phyloP scores from a whole-genome alignment of 1,140 invertebrate species.

The Drosophila repletoides region DNA sequence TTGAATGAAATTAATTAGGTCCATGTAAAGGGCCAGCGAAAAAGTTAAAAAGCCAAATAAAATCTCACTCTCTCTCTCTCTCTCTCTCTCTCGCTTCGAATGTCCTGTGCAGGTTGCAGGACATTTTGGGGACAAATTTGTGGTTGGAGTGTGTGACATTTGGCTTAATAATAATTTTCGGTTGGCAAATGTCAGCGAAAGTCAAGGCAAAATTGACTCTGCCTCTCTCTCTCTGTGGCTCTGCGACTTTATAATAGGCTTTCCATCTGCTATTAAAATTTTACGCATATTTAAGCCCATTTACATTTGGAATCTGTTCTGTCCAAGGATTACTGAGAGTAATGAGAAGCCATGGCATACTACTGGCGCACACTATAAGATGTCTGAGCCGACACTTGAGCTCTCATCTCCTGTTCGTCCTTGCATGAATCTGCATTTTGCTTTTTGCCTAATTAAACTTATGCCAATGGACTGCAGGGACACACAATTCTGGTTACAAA shows the following conservation, averaged over 20 bases:
- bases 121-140: too few relatives aligned
- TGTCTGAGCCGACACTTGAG: slow-evolving; percentile 9
- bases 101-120: neutral
- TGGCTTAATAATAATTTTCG: slow-evolving; percentile 49
- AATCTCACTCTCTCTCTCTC: neutral
- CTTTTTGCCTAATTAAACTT: slow-evolving; percentile 30
- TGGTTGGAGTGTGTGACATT: slow-evolving; percentile 48
- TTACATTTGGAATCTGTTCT: slow-evolving; percentile 35
- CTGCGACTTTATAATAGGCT: slow-evolving; percentile 51
- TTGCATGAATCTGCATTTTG: slow-evolving; percentile 8
- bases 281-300: slow-evolving; percentile 67
- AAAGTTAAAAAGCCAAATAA: slow-evolving; percentile 55
- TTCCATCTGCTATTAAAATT: slow-evolving; percentile 67
- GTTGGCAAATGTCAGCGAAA: slow-evolving; percentile 49
- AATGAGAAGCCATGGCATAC: neutral
- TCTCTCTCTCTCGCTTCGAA: neutral
- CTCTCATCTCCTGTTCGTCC: neutral
- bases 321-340: slow-evolving; percentile 28
- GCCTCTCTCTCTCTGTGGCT: slow-evolving; percentile 11
- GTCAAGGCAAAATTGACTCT: slow-evolving; percentile 62
- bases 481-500: slow-evolving; percentile 12
- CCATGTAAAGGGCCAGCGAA: slow-evolving; percentile 53
- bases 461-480: slow-evolving; percentile 9
- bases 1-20: slow-evolving; percentile 71
- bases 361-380: neutral